Percentiles rank a stretch among this genome's conserved stretches.
phyloP scores from a whole-genome alignment of 2,888 invertebrate species.

The Cryptophagus acutangulus region DNA sequence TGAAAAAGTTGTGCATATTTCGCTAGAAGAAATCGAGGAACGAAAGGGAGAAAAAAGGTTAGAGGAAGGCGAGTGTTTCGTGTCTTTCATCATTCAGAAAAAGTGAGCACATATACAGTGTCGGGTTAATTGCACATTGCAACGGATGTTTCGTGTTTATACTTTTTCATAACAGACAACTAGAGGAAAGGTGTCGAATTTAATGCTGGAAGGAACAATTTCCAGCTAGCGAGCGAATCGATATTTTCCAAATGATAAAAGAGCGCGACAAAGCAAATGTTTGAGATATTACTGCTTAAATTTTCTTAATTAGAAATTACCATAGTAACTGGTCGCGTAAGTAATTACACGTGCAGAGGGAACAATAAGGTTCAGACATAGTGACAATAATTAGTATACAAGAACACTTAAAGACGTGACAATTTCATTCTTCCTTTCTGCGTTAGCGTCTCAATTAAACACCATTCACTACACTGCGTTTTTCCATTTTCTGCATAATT shows the following conservation, averaged over 20 bases:
- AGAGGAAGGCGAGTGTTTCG: not conserved
- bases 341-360: slow-evolving; percentile 31
- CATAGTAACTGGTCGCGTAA: slow-evolving; percentile 35
- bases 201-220: too few relatives aligned
- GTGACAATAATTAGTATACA: slow-evolving; percentile 31
- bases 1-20: too few relatives aligned
- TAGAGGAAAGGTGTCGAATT: slow-evolving; percentile 2
- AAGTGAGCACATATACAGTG: too few relatives aligned
- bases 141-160: not conserved
- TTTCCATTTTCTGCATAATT: too few relatives aligned
- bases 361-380: slow-evolving; percentile 33
- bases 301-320: slow-evolving; percentile 37
- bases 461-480: too few relatives aligned
- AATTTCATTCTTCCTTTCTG: too few relatives aligned
- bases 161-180: not conserved
- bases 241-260: too few relatives aligned
- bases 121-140: not conserved
- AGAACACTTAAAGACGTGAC: slow-evolving; percentile 13
- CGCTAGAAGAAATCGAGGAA: not conserved
- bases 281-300: too few relatives aligned
- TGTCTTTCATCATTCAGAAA: not conserved
- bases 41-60: too few relatives aligned
- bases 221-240: too few relatives aligned
- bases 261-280: too few relatives aligned
- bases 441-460: too few relatives aligned